These are phyloP conservation scores for Porites australiensis DNA, from an alignment of 64 coral and sea anemone species.

Conservation along the genomic window DNA sequence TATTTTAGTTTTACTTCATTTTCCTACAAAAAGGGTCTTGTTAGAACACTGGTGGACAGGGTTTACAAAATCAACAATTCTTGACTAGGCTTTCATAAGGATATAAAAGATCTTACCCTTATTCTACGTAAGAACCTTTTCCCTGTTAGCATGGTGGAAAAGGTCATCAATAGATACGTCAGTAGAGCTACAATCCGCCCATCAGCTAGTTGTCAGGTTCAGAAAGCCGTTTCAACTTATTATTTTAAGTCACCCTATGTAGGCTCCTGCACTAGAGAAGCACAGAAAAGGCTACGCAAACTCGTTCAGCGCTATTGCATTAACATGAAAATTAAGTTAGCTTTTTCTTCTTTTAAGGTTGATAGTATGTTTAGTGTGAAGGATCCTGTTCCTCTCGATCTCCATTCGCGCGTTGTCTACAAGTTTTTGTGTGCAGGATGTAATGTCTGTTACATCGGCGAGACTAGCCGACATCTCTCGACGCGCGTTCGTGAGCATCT, in stretches of 20 bases:
- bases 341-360: slow-evolving; percentile 6
- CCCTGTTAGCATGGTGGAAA: not conserved
- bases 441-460: too few species aligned
- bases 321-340: not conserved
- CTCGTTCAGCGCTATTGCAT: not conserved
- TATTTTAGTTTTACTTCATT: not conserved
- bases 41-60: slow-evolving; percentile 14
- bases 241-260: not conserved
- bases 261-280: not conserved
- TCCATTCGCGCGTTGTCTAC: too few species aligned
- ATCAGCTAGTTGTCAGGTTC: not conserved
- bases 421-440: too few species aligned
- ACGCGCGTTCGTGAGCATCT: too few species aligned
- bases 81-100: slow-evolving; percentile 4
- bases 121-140: not conserved
- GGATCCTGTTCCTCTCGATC: too few species aligned
- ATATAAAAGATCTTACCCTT: slow-evolving; percentile 7
- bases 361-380: slow-evolving; percentile 1
- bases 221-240: too few species aligned
- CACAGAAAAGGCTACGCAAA: not conserved
- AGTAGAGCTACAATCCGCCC: not conserved
- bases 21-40: slow-evolving; percentile 17
- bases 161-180: not conserved
- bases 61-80: slow-evolving; percentile 12
- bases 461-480: too few species aligned